Evolutionary conservation across 1,140 invertebrate genomes (phyloP).

Genomic region (Drosophila watanabei): DNA sequence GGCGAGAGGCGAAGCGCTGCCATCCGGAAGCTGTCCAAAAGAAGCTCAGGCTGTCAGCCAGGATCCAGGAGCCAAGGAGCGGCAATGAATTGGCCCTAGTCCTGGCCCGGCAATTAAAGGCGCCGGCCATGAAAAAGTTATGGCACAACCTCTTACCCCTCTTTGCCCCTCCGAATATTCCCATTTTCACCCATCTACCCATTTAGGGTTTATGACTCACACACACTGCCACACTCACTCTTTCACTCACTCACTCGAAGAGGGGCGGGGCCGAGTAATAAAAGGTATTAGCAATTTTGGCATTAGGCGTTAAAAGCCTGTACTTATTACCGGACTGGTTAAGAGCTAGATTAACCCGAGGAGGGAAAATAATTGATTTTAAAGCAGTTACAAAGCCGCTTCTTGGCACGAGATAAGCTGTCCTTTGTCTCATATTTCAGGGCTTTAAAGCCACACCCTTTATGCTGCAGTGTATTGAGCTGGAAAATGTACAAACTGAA

Average conservation of each 20-base stretch:
- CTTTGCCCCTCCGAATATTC: not conserved
- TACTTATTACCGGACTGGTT: constrained; percentile 1
- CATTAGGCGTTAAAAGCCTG: constrained; percentile 20
- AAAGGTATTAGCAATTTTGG: constrained; percentile 18
- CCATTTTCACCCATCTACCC: constrained; percentile 18
- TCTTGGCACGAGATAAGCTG: not conserved
- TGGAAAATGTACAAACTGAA: not conserved
- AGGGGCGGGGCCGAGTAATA: not conserved
- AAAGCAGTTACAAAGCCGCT: not conserved
- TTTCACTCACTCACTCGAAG: too few species aligned
- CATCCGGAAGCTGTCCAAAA: constrained; percentile 33
- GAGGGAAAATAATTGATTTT: constrained; percentile 14
- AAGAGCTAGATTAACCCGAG: not conserved
- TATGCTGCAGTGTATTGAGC: not conserved
- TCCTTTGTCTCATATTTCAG: not conserved
- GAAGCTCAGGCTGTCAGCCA: constrained; percentile 17
- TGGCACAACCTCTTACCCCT: constrained; percentile 3
- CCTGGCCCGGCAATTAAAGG: constrained; percentile 14
- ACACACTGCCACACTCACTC: not conserved
- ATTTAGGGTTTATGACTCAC: constrained; percentile 17
- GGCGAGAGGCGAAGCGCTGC: constrained; percentile 4
- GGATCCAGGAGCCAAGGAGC: not conserved
- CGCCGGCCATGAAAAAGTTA: constrained; percentile 17
- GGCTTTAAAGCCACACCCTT: not conserved
- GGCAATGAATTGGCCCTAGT: constrained; percentile 7